Base-by-base conservation (phyloP, 2,113 vertebrate species). In the Caloenas nicobarica region DNA sequence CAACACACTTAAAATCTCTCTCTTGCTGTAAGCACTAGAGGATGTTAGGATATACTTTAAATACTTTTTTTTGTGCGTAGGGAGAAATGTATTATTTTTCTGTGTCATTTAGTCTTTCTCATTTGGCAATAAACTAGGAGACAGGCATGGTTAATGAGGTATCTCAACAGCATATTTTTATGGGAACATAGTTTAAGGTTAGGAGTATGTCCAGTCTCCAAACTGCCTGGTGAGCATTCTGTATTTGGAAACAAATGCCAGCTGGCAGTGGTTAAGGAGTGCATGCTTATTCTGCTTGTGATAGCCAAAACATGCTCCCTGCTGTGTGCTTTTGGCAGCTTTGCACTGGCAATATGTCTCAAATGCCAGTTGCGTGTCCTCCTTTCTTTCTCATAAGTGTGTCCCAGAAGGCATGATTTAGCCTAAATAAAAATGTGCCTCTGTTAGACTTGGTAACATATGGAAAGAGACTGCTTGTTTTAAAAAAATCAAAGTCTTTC, bases 241-340 rank as follows among this genome's bases (percentile, higher is more conserved):
- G 61, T 81, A 58, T 95, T 78, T 81, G 93, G 93, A 88, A 94
- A 72, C 60, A 91, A 83, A 64, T 92, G 93, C 92, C 96, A 97
- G 95, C 96, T 97, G 96, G 96, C 95, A 87, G 81, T 93, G 88
- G 86, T 81, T 89, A 72, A 85, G 54, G 80, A 96, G 77, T 85
- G 83, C 86, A 65, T 94, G 92, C 95, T 94, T 93, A 85, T 96
- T 94, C 90, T 95, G 86, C 88, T 94, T 73, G 6, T 94, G 96
- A 92, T 95, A 95, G 92, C 91, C 95, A 88, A 95, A 96, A 96
- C 93, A 96, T 93, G 93, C 86, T 96, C 95, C 96, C 95, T 81
- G 83, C 96, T 94, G 96, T 93, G 95, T 93, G 86, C 62, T 91
- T 92, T 96, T 96, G 96, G 95, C 95, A 96, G 92, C 91, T 87